These are phyloP conservation scores for Grus americana DNA, from an alignment of 2,113 vertebrate species.

Conservation along the genomic window DNA sequence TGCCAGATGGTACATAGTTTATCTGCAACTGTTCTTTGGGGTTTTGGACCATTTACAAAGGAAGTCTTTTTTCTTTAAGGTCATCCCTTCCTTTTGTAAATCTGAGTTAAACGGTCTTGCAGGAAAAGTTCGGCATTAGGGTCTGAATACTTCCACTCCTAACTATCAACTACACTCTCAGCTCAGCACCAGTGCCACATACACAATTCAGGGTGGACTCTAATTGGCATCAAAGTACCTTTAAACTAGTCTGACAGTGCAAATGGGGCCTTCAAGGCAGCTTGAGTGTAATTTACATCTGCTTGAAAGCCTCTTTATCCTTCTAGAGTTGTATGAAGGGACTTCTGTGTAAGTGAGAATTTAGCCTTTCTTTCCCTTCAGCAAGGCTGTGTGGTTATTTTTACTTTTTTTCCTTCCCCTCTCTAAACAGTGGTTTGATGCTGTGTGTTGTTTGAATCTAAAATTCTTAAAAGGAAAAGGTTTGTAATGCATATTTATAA, in stretches of 20 bases:
- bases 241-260: slow-evolving; percentile 40
- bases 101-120: not conserved
- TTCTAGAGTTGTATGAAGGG: slow-evolving; percentile 28
- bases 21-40: not conserved
- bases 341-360: slow-evolving; percentile 43
- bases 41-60: not conserved
- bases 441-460: not conserved
- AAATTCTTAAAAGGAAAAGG: not conserved
- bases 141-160: not conserved
- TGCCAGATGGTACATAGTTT: not conserved
- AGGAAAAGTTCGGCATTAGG: not conserved
- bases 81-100: not conserved
- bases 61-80: not conserved
- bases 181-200: not conserved
- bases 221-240: slow-evolving; percentile 52
- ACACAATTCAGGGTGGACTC: slow-evolving; percentile 18
- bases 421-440: not conserved
- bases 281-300: slow-evolving; percentile 52
- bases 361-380: slow-evolving; percentile 13
- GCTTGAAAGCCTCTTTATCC: slow-evolving; percentile 51
- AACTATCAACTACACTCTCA: not conserved
- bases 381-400: not conserved
- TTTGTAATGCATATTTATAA: not conserved
- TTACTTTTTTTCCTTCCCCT: not conserved
- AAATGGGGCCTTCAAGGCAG: slow-evolving; percentile 32